Evolutionary conservation across 2,113 vertebrate species (phyloP), one percentile per base, ranked within the genome.

Genomic region (Oplegnathus fasciatus): DNA sequence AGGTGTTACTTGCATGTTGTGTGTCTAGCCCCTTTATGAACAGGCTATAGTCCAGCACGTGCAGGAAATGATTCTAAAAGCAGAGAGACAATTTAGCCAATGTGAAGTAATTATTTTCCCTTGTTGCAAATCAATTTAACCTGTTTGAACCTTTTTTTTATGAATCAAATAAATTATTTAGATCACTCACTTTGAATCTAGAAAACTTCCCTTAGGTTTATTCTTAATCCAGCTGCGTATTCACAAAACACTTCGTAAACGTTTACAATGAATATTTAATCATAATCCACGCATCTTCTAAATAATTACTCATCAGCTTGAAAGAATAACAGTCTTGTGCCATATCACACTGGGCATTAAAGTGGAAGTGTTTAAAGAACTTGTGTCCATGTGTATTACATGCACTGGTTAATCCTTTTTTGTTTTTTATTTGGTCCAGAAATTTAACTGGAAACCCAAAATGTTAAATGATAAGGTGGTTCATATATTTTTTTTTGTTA

Each of bases 1-100:
- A 96, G 89, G 72, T 94, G 93, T 93, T 92, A 94, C 93, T 80
- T 95, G 72, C 86, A 93, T 73, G 60, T 52, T 84, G 77, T 92
- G 86, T 92, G 83, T 94, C 60, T 2, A 83, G 75, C 58, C 58
- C 57, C n/a, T 90, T 90, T 52, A 74, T 91, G 28, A 71, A 82
- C 70, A 61, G 62, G 3, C 15, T 67, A 14, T 8, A 15, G 57
- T n/a, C 22, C 48, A 81, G 37, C 1, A n/a, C n/a, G 4, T 2
- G 37, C 68, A 26, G 40, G 3, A 48, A 44, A 5, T 10, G 6
- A 15, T 44, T 37, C 1, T n/a, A 6, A 14, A 10, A 18, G 37
- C 22, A 46, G n/a, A 42, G 18, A 28, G 5, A 44, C 3, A 0
- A 37, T 73, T 2, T 26, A 37, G 9, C 18, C 18, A 20, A 2